Conservation (phyloP, 1,140 invertebrate species). For the Drosophila athabasca region DNA sequence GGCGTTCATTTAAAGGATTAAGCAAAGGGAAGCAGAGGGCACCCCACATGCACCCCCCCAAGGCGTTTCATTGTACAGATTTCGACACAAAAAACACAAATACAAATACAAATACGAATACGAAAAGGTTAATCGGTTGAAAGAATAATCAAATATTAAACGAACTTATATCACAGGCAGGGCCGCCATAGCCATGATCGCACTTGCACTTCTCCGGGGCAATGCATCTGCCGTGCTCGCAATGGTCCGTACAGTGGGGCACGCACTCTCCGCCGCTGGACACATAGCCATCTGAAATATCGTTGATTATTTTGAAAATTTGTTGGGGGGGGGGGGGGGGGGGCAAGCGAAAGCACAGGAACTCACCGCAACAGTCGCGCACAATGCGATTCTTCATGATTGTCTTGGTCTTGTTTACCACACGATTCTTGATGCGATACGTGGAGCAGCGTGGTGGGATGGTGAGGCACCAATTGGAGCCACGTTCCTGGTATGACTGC, state of each 20-base stretch:
- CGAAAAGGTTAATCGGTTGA: constrained; percentile 3
- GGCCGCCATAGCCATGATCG: constrained; percentile 93
- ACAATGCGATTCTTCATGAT: constrained; percentile 90
- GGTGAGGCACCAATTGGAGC: constrained; percentile 92
- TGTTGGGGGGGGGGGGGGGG: too few relatives aligned
- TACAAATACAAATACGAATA: neutral
- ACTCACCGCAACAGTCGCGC: constrained; percentile 91
- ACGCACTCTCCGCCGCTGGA: constrained; percentile 88
- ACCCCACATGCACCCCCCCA: constrained; percentile 31
- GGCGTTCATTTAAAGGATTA: neutral
- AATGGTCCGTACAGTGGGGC: constrained; percentile 91
- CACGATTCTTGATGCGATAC: constrained; percentile 91
- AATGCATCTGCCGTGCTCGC: constrained; percentile 92
- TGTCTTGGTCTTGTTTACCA: constrained; percentile 89
- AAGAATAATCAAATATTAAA: constrained; percentile 63
- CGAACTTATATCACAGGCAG: constrained; percentile 94
- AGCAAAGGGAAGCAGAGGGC: too few relatives aligned
- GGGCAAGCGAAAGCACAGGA: too few relatives aligned
- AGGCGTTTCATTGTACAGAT: constrained; percentile 55
- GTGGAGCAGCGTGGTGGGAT: constrained; percentile 93
- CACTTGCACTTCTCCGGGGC: constrained; percentile 94
- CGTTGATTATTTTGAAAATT: too few relatives aligned
- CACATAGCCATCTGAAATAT: constrained; percentile 87
- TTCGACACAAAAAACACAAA: constrained; percentile 20
- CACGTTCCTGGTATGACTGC: constrained; percentile 91